Evolutionary conservation across 1,140 invertebrate species (phyloP), one percentile per base, ranked within the genome.

Genomic region (Idris sp.): DNA sequence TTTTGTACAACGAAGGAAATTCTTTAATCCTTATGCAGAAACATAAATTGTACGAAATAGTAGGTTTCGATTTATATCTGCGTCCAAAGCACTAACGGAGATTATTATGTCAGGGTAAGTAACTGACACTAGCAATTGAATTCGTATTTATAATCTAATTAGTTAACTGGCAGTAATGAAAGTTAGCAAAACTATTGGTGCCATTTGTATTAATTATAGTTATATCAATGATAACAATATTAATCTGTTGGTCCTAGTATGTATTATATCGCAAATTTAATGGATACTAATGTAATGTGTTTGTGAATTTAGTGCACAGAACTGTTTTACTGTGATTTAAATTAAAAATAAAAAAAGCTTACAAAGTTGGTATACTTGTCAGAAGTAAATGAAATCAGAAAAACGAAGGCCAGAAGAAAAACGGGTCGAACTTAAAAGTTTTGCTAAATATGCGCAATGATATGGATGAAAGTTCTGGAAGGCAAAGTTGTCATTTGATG

Each of bases 151-250:
- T 56, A 56, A 33, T 25, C 10, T 33, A 40, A 56, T 33, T 56
- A 56, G 7, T 54, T 54, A 49, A 49, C 25, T 54, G 16, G 35
- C 38, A 54, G 33, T 54, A 56, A 56, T 43, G 53, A 33, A 31
- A 43, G 53, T 56, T 56, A 31, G 38, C 10, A 18, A 18, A 56
- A 56, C 38, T 56, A 43, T 25, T 22, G 36, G 10, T 30, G 14
- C 9, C 14, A 54, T 56, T 56, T 43, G 38, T 54, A 54, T 54
- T 28, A 41, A 54, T 41, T 41, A 41, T 19, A 30, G 22, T 41
- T 38, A 18, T 41, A 56, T 28, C 26, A 56, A 43, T 56, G 26
- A 40, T 54, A 40, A 22, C 10, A 30, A 26, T 26, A 41, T 53
- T 53, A 48, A 48, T 26, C 15, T n/a, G 7, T n/a, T 15, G n/a